These are phyloP conservation scores for Larimichthys crocea DNA, from an alignment of 2,113 vertebrate genomes.

Conservation along the genomic window DNA sequence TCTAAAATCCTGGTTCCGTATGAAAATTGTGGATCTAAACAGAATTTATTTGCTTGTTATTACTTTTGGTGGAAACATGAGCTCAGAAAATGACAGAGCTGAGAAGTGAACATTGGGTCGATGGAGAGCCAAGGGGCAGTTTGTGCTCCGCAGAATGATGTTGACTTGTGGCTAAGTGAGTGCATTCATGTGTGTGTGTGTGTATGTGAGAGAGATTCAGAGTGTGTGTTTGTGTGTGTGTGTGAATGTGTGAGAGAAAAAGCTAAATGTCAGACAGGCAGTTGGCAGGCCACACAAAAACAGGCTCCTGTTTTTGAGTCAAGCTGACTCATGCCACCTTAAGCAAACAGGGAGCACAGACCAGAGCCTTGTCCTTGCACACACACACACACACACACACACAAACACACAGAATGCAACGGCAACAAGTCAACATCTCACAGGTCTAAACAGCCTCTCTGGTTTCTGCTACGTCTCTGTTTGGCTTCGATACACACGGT, in stretches of 20 bases:
- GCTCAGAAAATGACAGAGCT: constrained; percentile 51
- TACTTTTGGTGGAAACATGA: constrained; percentile 53
- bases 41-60: constrained; percentile 45
- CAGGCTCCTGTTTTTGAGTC: constrained; percentile 79
- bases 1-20: constrained; percentile 4
- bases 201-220: background rate
- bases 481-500: constrained; percentile 60
- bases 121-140: constrained; percentile 35
- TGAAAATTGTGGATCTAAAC: background rate
- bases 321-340: constrained; percentile 81
- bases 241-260: constrained; percentile 33
- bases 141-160: constrained; percentile 22
- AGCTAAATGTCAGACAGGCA: constrained; percentile 74
- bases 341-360: constrained; percentile 83
- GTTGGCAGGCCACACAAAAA: constrained; percentile 77
- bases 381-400: constrained; percentile 35
- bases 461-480: constrained; percentile 61
- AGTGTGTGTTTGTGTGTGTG: constrained; percentile 7
- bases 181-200: constrained; percentile 13
- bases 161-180: constrained; percentile 55
- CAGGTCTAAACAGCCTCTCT: constrained; percentile 69
- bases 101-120: constrained; percentile 41
- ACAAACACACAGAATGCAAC: constrained; percentile 55
- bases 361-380: constrained; percentile 78
- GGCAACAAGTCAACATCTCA: constrained; percentile 77